Percentiles rank a stretch among this genome's conserved stretches.
Conservation (phyloP, 2,888 invertebrate species). For the Scrobipalpa atriplicella region DNA sequence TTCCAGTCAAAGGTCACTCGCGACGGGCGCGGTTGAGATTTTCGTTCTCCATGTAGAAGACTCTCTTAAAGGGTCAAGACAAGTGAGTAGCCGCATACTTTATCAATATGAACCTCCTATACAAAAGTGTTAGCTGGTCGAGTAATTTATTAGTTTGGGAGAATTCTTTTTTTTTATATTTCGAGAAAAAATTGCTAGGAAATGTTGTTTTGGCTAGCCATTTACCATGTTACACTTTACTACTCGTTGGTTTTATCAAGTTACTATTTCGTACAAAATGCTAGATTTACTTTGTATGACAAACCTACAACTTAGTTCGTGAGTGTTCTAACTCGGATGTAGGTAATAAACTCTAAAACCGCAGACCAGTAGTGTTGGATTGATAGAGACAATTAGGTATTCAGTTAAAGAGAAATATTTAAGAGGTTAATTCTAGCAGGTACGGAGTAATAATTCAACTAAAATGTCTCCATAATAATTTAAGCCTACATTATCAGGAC, state of each 20-base stretch:
- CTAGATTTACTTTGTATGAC: conserved; percentile 3
- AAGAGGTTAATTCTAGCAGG: background rate
- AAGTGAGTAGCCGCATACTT: too few relatives aligned
- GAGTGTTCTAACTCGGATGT: background rate
- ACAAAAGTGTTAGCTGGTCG: too few relatives aligned
- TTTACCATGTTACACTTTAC: too few relatives aligned
- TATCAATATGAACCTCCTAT: too few relatives aligned
- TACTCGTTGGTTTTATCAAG: background rate
- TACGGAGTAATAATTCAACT: background rate
- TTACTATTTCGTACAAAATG: background rate
- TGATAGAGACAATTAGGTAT: conserved; percentile 16
- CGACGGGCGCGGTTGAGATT: too few relatives aligned
- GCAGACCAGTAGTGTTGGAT: conserved; percentile 37
- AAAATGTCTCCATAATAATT: background rate
- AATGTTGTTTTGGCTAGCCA: too few relatives aligned
- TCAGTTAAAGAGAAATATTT: background rate
- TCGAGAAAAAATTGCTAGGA: too few relatives aligned
- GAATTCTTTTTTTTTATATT: too few relatives aligned
- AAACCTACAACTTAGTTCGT: background rate
- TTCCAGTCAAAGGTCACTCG: too few relatives aligned
- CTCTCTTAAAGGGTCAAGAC: too few relatives aligned
- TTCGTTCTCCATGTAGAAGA: too few relatives aligned
- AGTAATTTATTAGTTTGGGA: too few relatives aligned
- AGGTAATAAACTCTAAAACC: conserved; percentile 10
- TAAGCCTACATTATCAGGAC: background rate